Percentiles rank a stretch among this genome's conserved stretches.
These are phyloP conservation scores for Entomobrya proxima DNA, from an alignment of 2,888 invertebrate species.

Conservation along the genomic window DNA sequence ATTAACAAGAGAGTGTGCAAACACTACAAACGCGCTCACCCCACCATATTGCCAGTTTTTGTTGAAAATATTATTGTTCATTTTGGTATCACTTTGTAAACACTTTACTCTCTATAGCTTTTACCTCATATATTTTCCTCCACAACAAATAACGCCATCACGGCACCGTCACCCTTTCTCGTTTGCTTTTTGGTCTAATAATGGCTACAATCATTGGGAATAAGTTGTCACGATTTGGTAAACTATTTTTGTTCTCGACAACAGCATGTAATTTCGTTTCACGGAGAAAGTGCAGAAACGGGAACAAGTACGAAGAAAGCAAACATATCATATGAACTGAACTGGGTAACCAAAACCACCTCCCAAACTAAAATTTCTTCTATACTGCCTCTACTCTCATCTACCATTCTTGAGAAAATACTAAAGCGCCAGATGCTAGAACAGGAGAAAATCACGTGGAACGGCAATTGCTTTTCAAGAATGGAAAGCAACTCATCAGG, in stretches of 20 bases:
- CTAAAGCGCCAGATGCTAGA: constrained; percentile 2
- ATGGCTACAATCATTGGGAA: constrained; percentile 24
- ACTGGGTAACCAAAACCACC: background rate
- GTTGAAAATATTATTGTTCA: background rate
- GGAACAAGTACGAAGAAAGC: background rate
- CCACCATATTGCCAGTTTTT: background rate
- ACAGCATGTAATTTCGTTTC: background rate
- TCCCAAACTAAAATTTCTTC: background rate
- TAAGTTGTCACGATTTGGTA: constrained; percentile 13
- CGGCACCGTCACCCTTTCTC: background rate
- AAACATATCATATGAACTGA: background rate
- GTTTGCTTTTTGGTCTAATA: constrained; percentile 11
- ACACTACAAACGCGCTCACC: too few species aligned
- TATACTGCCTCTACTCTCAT: background rate
- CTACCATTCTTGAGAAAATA: background rate
- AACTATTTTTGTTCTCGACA: background rate
- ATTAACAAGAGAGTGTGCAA: background rate
- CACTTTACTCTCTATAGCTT: background rate
- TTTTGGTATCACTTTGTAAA: background rate
- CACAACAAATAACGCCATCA: background rate
- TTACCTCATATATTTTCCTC: background rate
- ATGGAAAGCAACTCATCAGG: background rate
- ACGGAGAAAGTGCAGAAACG: background rate
- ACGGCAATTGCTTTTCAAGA: constrained; percentile 12
- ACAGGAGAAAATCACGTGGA: constrained; percentile 28